Evolutionary conservation across 2,113 vertebrate genomes (phyloP).

Genomic region (Oreochromis aureus): DNA sequence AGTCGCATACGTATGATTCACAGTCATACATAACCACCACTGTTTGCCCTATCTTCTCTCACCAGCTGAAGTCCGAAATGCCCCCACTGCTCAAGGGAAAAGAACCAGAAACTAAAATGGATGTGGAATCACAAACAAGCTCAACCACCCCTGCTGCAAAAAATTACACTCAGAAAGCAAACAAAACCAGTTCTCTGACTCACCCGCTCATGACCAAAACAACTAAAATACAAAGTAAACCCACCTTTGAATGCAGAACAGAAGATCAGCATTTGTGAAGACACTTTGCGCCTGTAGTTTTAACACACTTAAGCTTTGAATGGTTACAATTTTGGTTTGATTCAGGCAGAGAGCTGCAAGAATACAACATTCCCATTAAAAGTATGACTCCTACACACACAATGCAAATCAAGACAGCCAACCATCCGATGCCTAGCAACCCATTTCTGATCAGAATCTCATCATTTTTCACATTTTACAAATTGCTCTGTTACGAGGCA

Average conservation of each 20-base stretch:
- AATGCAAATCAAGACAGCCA: neutral
- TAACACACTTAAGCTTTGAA: neutral
- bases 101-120: neutral
- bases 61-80: conserved; percentile 4
- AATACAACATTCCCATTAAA: neutral
- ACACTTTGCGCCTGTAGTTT: neutral
- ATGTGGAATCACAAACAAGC: neutral
- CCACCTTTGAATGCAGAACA: neutral
- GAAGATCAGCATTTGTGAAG: neutral
- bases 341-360: neutral
- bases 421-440: neutral
- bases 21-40: neutral
- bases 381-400: neutral
- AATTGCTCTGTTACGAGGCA: neutral
- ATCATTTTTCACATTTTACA: neutral
- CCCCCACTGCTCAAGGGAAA: neutral
- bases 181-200: neutral
- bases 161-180: neutral
- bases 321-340: neutral
- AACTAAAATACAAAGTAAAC: neutral
- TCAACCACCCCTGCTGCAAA: neutral
- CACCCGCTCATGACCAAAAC: neutral
- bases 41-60: conserved; percentile 1
- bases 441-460: neutral
- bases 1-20: neutral